These are phyloP conservation scores for Cactoblastis cactorum DNA, from an alignment of 2,888 invertebrate genomes.

Conservation along the genomic window DNA sequence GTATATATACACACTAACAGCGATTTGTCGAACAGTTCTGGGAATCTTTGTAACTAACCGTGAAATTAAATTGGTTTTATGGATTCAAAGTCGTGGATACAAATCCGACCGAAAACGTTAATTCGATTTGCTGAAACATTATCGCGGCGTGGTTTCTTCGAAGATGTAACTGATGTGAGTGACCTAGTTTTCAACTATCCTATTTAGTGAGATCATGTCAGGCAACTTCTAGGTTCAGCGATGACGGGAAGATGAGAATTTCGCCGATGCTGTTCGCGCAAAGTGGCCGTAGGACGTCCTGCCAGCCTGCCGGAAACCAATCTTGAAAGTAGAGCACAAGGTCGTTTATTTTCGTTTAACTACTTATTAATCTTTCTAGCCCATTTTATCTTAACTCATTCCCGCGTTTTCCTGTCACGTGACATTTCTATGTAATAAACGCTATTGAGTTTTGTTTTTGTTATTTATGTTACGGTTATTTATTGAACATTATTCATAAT, in stretches of 20 bases:
- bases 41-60: background rate
- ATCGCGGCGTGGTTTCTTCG: background rate
- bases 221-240: constrained; percentile 42
- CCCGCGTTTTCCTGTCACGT: background rate
- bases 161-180: constrained; percentile 18
- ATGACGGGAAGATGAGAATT: constrained; percentile 49
- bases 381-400: constrained; percentile 1
- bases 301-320: constrained; percentile 33
- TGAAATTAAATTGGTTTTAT: no score
- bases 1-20: no score
- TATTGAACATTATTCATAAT: no score
- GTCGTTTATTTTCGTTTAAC: constrained; percentile 31
- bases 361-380: constrained; percentile 7
- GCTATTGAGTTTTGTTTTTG: no score
- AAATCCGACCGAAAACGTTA: background rate
- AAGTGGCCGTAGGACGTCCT: constrained; percentile 47
- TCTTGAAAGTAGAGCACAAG: constrained; percentile 42
- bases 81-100: no score
- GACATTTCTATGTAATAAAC: no score
- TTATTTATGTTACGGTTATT: no score
- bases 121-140: background rate
- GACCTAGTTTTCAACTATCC: constrained; percentile 39
- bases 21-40: no score
- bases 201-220: constrained; percentile 52
- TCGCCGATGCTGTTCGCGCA: constrained; percentile 20